Base-by-base conservation (phyloP, 2,113 vertebrate species). In the Perca fluviatilis region DNA sequence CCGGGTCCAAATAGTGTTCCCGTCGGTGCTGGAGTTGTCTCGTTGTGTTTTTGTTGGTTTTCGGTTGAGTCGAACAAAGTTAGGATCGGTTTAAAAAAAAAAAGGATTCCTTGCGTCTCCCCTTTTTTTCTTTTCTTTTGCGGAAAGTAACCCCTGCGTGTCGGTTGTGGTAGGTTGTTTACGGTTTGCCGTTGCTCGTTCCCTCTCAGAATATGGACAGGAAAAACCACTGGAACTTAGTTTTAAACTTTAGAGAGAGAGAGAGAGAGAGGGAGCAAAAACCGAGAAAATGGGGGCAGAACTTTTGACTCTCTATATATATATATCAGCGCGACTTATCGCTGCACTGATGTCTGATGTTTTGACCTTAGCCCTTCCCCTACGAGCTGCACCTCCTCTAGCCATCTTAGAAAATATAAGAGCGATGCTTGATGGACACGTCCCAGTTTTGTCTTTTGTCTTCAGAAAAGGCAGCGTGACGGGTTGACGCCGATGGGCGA, bases 341-440 rank as follows among this genome's bases (percentile, higher is more conserved):
- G 10, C 10, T 18, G 1, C 57, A 33, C 33, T 33, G 11, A 6
- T 18, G 23, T n/a, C 5, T 11, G 30, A 33, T 33, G 30, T 18
- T 11, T 11, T 14, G 40, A 60, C 6, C 3, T 13, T 19, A 9
- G 27, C 15, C 7, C 11, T 73, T 60, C 3, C 3, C 11, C 18
- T 21, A 6, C n/a, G 0, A 36, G 58, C 50, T 43, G 49, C 60
- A 21, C 15, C 49, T 56, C 43, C 14, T 16, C n/a, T 4, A 16
- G 58, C 18, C 40, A 4, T 60, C 63, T 43, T 10, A 13, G 1
- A 36, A 36, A 36, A 21, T 7, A 3, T 43, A 78, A 85, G 80
- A 80, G 80, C 18, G 69, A 67, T 50, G 66, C 10, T 53, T 19
- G 85, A 54, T 49, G 87, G 85, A 86, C 87, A 67, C 70, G 68